Evolutionary conservation across 2,797 vertebrate genomes (phyloP).

Genomic region (Dendrocincla tyrannina): DNA sequence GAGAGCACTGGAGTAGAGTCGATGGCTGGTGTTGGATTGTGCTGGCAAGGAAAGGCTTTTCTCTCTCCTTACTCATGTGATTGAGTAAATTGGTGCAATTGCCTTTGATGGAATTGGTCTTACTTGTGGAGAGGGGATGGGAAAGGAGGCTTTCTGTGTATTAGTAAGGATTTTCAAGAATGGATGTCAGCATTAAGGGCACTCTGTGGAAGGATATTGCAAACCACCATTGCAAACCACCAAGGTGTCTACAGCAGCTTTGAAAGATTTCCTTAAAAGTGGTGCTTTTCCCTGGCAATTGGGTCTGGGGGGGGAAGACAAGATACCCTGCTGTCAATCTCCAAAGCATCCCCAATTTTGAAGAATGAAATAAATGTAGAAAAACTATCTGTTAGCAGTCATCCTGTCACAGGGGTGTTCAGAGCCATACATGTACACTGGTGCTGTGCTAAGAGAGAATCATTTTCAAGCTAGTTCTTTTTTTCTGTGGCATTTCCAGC

Average conservation of each 20-base stretch:
- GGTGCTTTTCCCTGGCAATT: not conserved
- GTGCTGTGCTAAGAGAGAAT: not conserved
- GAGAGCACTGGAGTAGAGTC: not conserved
- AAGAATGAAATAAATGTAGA: not conserved
- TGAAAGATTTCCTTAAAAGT: not conserved
- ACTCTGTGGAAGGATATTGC: not conserved
- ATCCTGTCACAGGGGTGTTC: rapidly evolving
- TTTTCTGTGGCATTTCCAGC: not conserved
- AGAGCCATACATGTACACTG: rapidly evolving
- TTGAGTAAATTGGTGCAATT: too few species aligned
- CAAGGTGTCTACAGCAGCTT: not conserved
- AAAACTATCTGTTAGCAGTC: not conserved
- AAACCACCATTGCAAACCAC: too few species aligned
- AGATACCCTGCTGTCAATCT: not conserved
- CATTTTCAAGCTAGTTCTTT: rapidly evolving
- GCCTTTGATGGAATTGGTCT: not conserved
- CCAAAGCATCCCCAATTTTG: not conserved
- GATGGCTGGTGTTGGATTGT: not conserved
- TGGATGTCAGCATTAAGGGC: not conserved
- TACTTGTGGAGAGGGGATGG: not conserved
- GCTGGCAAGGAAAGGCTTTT: not conserved
- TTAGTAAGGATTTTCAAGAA: not conserved
- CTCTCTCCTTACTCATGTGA: rapidly evolving
- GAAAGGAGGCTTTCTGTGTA: not conserved
- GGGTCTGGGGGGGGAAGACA: not conserved